These are phyloP conservation scores for Catocala fraxini DNA, from an alignment of 2,888 invertebrate species.

Conservation along the genomic window DNA sequence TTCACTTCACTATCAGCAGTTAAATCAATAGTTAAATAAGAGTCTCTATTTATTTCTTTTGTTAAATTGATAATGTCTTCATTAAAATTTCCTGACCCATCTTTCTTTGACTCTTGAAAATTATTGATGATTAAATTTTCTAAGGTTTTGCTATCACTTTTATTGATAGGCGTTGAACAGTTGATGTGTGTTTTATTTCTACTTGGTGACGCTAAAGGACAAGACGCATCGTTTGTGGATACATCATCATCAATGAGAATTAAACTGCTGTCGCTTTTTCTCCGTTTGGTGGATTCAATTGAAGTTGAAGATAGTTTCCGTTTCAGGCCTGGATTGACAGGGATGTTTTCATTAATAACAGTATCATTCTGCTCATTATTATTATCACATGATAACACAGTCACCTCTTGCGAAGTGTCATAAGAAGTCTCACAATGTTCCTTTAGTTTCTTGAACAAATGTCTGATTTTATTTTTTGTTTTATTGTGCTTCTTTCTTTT, in stretches of 20 bases:
- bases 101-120: constrained; percentile 18
- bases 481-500: constrained; percentile 43
- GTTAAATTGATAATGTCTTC: constrained; percentile 58
- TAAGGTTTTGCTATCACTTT: constrained; percentile 26
- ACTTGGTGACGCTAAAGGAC: constrained; percentile 42
- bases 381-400: constrained; percentile 4
- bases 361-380: constrained; percentile 9
- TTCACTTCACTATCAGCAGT: constrained; percentile 56
- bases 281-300: constrained; percentile 17
- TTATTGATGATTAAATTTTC: constrained; percentile 40
- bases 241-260: constrained; percentile 63
- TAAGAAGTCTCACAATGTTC: constrained; percentile 19
- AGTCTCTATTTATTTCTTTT: constrained; percentile 66
- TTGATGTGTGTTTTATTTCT: constrained; percentile 49
- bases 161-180: constrained; percentile 67
- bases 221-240: constrained; percentile 32
- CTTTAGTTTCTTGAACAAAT: constrained; percentile 30
- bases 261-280: constrained; percentile 27
- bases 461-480: constrained; percentile 35
- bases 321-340: constrained; percentile 20
- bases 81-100: constrained; percentile 41
- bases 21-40: constrained; percentile 77
- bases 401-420: constrained; percentile 1
- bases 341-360: not conserved
- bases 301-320: constrained; percentile 21